Conservation (phyloP, 2,888 invertebrate genomes). For the Drosophila emarginata region DNA sequence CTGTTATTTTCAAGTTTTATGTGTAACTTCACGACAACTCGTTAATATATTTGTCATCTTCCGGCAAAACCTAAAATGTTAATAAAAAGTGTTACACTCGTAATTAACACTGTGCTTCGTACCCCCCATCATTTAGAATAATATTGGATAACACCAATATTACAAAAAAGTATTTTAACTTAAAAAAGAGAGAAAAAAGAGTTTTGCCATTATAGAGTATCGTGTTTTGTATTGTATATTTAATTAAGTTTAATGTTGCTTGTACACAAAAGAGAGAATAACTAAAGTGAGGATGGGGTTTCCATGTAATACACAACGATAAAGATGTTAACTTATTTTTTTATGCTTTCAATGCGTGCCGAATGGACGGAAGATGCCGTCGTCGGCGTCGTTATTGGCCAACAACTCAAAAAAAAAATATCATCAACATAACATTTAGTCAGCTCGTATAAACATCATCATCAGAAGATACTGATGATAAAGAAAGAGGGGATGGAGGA, state of each 20-base stretch:
- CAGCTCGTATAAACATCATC: slow-evolving; percentile 63
- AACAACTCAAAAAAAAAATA: slow-evolving; percentile 3
- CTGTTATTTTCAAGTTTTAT: not conserved
- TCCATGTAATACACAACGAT: not conserved
- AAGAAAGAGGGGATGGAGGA: not conserved
- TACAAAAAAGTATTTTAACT: too few species aligned
- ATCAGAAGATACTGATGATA: slow-evolving; percentile 28
- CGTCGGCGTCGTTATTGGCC: not conserved
- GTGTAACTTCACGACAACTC: not conserved
- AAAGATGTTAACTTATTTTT: slow-evolving; percentile 13
- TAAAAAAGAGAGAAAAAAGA: too few species aligned
- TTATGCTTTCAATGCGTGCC: slow-evolving; percentile 1
- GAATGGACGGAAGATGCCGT: slow-evolving; percentile 3
- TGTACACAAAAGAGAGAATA: slow-evolving; percentile 24
- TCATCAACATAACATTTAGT: slow-evolving; percentile 21
- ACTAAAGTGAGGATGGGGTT: not conserved
- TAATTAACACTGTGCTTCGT: too few species aligned
- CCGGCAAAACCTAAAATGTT: too few species aligned
- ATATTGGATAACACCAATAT: too few species aligned
- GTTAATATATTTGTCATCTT: slow-evolving; percentile 37
- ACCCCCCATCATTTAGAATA: too few species aligned
- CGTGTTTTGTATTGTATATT: slow-evolving; percentile 13
- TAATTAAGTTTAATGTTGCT: slow-evolving; percentile 32
- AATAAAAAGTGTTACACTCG: too few species aligned
- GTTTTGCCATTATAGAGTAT: too few species aligned